phyloP scores from a whole-genome alignment of 35 echinoderm and acorn worm species.

The Stichopus chloronotus region DNA sequence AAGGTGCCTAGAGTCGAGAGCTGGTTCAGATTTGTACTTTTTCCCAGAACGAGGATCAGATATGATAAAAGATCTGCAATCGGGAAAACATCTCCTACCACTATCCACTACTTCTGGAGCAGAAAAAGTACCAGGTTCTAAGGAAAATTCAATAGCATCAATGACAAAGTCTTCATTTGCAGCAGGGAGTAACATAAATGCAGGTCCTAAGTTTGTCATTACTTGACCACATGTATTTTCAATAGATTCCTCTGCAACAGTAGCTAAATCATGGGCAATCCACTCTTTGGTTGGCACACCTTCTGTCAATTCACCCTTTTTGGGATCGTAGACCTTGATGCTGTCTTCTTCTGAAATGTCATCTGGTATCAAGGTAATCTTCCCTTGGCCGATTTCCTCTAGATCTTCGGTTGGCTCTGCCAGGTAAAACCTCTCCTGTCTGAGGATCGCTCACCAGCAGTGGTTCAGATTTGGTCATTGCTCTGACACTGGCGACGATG shows the following conservation, averaged over 20 bases:
- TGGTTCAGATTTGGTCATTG: too few species aligned
- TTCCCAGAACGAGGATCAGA: constrained; percentile 38
- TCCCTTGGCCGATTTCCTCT: too few species aligned
- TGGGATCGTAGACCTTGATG: constrained; percentile 51
- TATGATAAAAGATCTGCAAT: neutral
- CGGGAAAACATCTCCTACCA: neutral
- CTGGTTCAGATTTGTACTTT: neutral
- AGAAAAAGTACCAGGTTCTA: neutral
- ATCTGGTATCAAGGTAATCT: too few species aligned
- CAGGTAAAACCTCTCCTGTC: too few species aligned
- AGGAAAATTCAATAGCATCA: neutral
- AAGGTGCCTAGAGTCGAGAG: neutral
- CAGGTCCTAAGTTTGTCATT: constrained; percentile 18
- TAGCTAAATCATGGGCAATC: neutral
- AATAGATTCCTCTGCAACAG: neutral
- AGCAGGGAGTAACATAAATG: constrained; percentile 16
- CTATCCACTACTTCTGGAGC: neutral
- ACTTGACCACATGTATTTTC: neutral
- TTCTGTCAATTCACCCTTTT: constrained; percentile 39
- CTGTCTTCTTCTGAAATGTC: constrained; percentile 36
- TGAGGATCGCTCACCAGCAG: too few species aligned
- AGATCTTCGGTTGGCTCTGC: too few species aligned
- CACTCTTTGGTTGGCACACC: constrained; percentile 58
- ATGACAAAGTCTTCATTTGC: neutral
- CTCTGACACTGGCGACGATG: too few species aligned